Base-by-base conservation (phyloP, 2,797 vertebrate genomes). In the Hemibagrus guttatus region DNA sequence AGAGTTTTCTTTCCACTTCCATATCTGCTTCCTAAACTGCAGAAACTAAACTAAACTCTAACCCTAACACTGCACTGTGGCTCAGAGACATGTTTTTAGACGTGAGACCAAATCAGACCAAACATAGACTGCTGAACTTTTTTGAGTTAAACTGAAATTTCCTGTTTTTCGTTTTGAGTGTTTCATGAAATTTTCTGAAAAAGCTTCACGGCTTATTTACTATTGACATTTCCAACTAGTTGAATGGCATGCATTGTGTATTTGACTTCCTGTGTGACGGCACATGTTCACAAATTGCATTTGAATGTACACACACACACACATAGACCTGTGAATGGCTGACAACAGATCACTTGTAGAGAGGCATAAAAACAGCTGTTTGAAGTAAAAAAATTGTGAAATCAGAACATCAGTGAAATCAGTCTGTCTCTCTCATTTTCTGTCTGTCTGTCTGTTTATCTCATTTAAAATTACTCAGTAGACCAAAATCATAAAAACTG, bases 271-370 rank as follows among this genome's bases (percentile, higher is more conserved):
- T 75, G 42, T 52, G 42, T n/a, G 6, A 72, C 26, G 42, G 35
- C 69, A 74, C 71, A 16, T 74, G 71, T 74, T 74, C 23, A 74
- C 46, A 72, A 46, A 11, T 26, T 72, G 21, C 21, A 72, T 72
- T 72, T 72, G 39, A 46, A 26, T 6, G 11, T 8, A n/a, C 7
- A 17, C 64, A 8, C 64, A 35, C n/a, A 31, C 64, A 66, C 64
- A 66, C 66, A 42, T 16, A 42, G 42, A 16, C 31, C 82, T 75
- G 78, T 87, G 79, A 78, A 66, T 81, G 68, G 86, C 66, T 83
- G 66, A 76, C 59, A 86, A 66, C 5, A 16, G 63, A 17, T 76
- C 46, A 76, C 72, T 52, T 76, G 72, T 28, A 52, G 42, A 69
- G 8, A 42, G 9, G 4, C 14, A 31, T 46, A 46, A 35, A 69